A percentile compares a stretch with the other conserved stretches of the same genome.
Conservation (phyloP, 2,888 invertebrate species). For the Drosophila siamana region DNA sequence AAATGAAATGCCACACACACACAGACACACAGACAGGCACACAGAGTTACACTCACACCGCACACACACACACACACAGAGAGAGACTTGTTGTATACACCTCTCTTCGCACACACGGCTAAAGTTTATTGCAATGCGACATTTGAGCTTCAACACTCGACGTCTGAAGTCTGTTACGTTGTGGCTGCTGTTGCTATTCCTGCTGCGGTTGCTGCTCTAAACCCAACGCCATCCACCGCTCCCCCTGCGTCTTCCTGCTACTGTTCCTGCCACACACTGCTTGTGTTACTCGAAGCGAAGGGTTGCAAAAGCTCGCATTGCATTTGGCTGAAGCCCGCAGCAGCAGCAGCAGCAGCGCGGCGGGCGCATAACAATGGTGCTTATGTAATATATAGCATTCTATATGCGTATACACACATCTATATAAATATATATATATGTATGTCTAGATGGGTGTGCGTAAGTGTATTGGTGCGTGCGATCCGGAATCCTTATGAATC, state of each 20-base stretch:
- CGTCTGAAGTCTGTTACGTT: conserved; percentile 72
- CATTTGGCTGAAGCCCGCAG: conserved; percentile 68
- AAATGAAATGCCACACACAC: conserved; percentile 67
- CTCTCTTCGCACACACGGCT: conserved; percentile 33
- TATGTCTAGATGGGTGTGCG: conserved; percentile 7
- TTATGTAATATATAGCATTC: conserved; percentile 74
- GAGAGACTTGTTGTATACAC: conserved; percentile 4
- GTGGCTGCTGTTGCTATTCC: conserved; percentile 46
- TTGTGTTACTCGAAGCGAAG: conserved; percentile 48
- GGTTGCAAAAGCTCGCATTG: conserved; percentile 74
- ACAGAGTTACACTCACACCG: conserved; percentile 13
- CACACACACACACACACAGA: conserved; percentile 23
- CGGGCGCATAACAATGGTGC: conserved; percentile 74
- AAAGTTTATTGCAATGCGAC: conserved; percentile 79
- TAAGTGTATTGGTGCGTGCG: conserved; percentile 59
- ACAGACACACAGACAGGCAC: conserved; percentile 48
- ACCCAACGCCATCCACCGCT: conserved; percentile 18
- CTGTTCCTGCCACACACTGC: conserved; percentile 18
- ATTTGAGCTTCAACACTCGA: conserved; percentile 79
- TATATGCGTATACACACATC: conserved; percentile 10
- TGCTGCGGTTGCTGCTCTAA: conserved; percentile 44
- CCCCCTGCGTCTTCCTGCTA: conserved; percentile 13
- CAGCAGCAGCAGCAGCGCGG: conserved; percentile 60
- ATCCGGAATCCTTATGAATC: conserved; percentile 77
- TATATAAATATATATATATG: background rate